Evolutionary conservation across 2,113 vertebrate genomes (phyloP), one percentile per base, ranked within the genome.

Genomic region (Pterocles orientalis): DNA sequence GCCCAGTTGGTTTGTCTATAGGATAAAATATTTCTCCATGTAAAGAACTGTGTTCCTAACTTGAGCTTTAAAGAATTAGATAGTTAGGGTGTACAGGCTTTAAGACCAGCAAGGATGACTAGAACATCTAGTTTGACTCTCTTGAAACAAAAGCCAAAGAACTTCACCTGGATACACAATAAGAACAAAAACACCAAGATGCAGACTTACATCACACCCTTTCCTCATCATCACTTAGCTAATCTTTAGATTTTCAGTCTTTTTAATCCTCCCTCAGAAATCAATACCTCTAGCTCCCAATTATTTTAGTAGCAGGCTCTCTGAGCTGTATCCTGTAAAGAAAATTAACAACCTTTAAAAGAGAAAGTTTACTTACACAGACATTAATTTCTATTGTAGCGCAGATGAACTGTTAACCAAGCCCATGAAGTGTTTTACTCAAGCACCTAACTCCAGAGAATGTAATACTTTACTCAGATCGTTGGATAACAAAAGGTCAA

Each of bases 341-440:
- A 97, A 97, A 96, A 97, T 95, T 89, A 95, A 96, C 90, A 92
- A 97, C 95, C 97, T 97, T 98, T 97, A 90, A 95, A 96, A 97
- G 3, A 93, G 92, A 82, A 80, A 93, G 91, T 94, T 92, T 91
- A 75, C 79, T 96, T 97, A 87, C 87, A 95, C 66, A 90, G 93
- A 91, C 75, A 94, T 97, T 97, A 96, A 96, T 97, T 97, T 94
- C 93, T 86, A 94, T 93, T 91, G 89, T 76, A 81, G 82, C 47
- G 16, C 24, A 78, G 84, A 75, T 64, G 72, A 96, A 91, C 82
- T 88, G 88, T 34, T 39, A 94, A 93, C 58, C 69, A 86, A 65
- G 69, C 51, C 82, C 33, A 26, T 13, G 43, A 95, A 87, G 91
- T n/a, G n/a, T 88, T 96, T 88, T 53, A 69, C 53, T 66, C 47